Conservation (phyloP, 53 echinoderm and acorn worm species). For the Henricia sp. region DNA sequence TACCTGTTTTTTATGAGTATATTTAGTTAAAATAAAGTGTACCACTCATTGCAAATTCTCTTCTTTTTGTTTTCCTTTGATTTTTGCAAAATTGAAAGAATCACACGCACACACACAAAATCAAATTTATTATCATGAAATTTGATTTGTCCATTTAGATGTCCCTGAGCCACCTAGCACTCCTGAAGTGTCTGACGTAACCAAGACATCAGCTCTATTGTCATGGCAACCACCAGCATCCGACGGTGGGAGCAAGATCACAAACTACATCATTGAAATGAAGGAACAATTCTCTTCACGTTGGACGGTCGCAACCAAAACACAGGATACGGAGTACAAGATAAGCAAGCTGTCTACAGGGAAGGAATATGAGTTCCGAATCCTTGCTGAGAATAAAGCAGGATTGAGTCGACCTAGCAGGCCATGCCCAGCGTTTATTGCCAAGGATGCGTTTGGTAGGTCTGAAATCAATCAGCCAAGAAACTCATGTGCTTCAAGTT, state of each 20-base stretch:
- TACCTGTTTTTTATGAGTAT: too few relatives aligned
- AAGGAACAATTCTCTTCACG: slow-evolving; percentile 79
- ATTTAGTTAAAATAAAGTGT: too few relatives aligned
- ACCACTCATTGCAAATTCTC: too few relatives aligned
- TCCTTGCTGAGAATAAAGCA: slow-evolving; percentile 84
- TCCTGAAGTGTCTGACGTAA: slow-evolving; percentile 74
- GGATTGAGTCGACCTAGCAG: slow-evolving; percentile 80
- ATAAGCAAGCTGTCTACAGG: slow-evolving; percentile 77
- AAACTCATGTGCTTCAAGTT: too few relatives aligned
- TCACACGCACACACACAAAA: too few relatives aligned
- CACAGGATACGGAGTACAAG: slow-evolving; percentile 58
- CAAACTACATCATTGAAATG: slow-evolving; percentile 87
- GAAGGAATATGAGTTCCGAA: slow-evolving; percentile 86
- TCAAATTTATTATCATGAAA: too few relatives aligned
- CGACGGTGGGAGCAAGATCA: slow-evolving; percentile 90
- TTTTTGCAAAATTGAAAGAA: too few relatives aligned
- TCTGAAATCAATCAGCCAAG: too few relatives aligned
- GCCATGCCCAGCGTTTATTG: slow-evolving; percentile 63
- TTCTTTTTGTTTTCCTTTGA: too few relatives aligned
- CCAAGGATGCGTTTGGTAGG: slow-evolving; percentile 92
- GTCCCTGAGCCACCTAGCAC: slow-evolving; percentile 78
- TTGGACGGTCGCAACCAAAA: slow-evolving; percentile 76
- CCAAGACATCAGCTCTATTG: slow-evolving; percentile 72
- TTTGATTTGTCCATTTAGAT: slow-evolving; percentile 58
- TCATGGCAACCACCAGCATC: slow-evolving; percentile 82